Conservation (phyloP, 2,797 vertebrate species). For the Scolopax bukidnonensis region DNA sequence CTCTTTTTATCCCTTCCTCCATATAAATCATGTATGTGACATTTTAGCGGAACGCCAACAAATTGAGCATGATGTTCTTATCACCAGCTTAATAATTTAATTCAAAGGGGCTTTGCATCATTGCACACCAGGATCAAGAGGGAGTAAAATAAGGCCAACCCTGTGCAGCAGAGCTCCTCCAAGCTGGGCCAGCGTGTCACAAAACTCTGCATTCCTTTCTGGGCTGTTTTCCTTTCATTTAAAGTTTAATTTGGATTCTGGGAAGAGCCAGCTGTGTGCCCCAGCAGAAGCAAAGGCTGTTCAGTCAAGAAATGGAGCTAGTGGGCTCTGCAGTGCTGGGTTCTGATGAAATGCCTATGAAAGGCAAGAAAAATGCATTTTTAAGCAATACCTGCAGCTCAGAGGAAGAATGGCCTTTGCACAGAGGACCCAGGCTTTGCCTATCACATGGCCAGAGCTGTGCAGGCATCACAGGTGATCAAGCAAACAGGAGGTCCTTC, state of each 20-base stretch:
- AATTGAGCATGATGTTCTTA: slow-evolving; percentile 38
- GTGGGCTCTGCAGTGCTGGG: not conserved
- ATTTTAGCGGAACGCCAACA: not conserved
- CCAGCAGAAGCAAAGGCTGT: not conserved
- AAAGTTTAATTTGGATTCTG: not conserved
- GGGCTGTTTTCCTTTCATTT: not conserved
- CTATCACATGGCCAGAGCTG: not conserved
- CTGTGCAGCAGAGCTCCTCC: not conserved
- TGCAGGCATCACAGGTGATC: not conserved
- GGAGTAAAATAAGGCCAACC: not conserved
- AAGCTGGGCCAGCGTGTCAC: not conserved
- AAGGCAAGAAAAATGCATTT: not conserved
- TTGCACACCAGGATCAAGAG: not conserved
- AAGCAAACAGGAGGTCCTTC: not conserved
- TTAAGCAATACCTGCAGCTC: not conserved
- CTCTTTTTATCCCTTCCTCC: slow-evolving; percentile 16
- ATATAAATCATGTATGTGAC: slow-evolving; percentile 30
- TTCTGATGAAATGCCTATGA: not conserved
- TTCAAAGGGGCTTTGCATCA: not conserved
- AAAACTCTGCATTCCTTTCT: not conserved
- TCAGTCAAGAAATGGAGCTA: not conserved
- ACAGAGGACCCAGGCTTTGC: not conserved
- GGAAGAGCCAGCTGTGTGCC: not conserved
- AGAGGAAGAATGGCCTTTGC: not conserved
- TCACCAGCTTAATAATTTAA: slow-evolving; percentile 11